Evolutionary conservation across 2,888 invertebrate genomes (phyloP), one percentile per base, ranked within the genome.

Genomic region (Synergus japonicus): DNA sequence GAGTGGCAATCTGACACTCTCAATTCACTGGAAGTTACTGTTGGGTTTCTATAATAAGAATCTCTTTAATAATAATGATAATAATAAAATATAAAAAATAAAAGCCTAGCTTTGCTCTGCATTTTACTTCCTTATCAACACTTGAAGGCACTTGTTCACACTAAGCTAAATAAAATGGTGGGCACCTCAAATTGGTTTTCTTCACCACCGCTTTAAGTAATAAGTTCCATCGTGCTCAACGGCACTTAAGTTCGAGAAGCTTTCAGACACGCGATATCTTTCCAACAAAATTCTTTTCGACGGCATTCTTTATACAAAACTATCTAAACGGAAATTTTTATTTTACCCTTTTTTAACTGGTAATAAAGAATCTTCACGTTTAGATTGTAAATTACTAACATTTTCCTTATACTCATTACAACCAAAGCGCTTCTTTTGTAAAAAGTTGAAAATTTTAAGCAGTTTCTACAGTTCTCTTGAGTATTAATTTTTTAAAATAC

Each of bases 241-340:
- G 29, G 63, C 63, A 63, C 63, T 63, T 63, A 29, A 13, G 63
- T 29, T 63, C 63, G 12, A 63, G 63, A 29, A 63, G 63, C 63
- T 63, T 63, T 63, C 29, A 63, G 63, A 12, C 18, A 29, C 29
- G 29, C 29, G 63, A 63, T 63, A 22, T 63, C 0, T 22, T 29
- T 13, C 63, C 12, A 63, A 63, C 63, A 7, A 29, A 63, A 29
- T 29, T 63, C 63, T 29, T 63, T 63, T 29, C 1, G 29, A 63
- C 29, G 29, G 12, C 29, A 63, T 63, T 63, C 63, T 63, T 63
- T 29, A 4, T 13, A 13, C 22, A 2, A 12, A 29, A 29, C 12
- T 29, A 10, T 12, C 1, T 13, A 13, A 63, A 29, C 63, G 22
- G 13, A 5, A 29, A 63, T 12, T 63, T 4, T 9, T 9, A 9